Evolutionary conservation across 2,888 invertebrate genomes (phyloP).

Genomic region (Nymphalis polychloros): DNA sequence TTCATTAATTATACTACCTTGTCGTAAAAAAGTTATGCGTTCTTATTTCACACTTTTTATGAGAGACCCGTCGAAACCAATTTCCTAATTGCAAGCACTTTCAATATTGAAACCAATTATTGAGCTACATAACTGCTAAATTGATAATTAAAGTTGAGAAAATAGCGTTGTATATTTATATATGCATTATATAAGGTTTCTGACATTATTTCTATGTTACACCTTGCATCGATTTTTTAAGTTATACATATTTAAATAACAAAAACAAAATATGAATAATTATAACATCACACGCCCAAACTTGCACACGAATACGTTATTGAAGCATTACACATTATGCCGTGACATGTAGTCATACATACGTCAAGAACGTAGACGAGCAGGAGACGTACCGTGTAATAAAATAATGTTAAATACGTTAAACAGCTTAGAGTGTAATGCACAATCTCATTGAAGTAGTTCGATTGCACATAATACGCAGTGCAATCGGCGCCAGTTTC

Average conservation of each 20-base stretch:
- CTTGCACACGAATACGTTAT: not conserved
- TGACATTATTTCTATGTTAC: no score
- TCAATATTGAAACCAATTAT: no score
- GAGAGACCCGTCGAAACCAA: no score
- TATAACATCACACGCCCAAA: not conserved
- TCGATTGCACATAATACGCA: slow-evolving; percentile 57
- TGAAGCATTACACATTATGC: slow-evolving; percentile 17
- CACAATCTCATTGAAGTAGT: slow-evolving; percentile 53
- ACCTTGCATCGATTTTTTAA: not conserved
- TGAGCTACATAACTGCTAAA: no score
- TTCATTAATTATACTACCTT: no score
- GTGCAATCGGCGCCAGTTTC: slow-evolving; percentile 62
- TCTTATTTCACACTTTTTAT: no score
- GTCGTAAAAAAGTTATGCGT: no score
- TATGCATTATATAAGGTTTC: no score
- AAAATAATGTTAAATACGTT: slow-evolving; percentile 29
- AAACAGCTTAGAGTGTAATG: slow-evolving; percentile 40
- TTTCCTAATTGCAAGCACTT: no score
- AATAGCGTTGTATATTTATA: no score
- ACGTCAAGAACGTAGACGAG: slow-evolving; percentile 23
- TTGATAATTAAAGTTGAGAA: no score
- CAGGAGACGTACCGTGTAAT: slow-evolving; percentile 30
- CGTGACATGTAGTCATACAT: not conserved
- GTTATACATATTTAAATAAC: not conserved
- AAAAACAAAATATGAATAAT: not conserved